Evolutionary conservation across 2,888 invertebrate species (phyloP).

Genomic region (Diarsia mendica): DNA sequence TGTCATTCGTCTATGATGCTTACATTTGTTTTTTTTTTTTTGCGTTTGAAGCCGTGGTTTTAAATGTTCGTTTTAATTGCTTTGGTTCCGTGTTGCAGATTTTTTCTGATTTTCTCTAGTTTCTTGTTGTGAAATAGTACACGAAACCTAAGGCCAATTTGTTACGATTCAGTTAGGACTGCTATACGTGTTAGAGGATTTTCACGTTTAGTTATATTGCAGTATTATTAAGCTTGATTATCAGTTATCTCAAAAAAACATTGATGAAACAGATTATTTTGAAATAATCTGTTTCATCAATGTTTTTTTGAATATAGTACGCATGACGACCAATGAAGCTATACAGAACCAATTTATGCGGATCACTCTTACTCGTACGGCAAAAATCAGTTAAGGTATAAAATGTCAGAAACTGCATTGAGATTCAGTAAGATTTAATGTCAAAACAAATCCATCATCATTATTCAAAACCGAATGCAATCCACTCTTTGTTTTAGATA

Average conservation of each 20-base stretch:
- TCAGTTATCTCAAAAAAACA: not conserved
- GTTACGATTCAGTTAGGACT: conserved; percentile 2
- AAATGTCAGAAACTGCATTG: not conserved
- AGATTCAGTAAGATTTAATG: not conserved
- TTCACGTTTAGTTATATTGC: not conserved
- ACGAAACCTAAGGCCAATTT: conserved; percentile 12
- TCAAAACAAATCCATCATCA: conserved; percentile 21
- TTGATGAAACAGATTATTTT: no score
- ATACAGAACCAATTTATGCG: no score
- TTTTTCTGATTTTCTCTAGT: not conserved
- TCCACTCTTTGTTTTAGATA: conserved; percentile 48
- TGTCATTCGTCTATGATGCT: conserved; percentile 10
- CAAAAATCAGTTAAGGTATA: not conserved
- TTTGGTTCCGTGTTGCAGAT: not conserved
- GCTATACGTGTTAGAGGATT: not conserved
- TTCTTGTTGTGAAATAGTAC: no score
- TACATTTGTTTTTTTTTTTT: conserved; percentile 39
- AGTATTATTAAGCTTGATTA: not conserved
- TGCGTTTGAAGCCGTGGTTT: not conserved
- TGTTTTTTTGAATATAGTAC: not conserved
- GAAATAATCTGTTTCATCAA: not conserved
- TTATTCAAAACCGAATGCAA: conserved; percentile 41
- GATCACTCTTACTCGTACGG: no score
- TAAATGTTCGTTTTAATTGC: conserved; percentile 6
- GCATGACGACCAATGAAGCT: not conserved